Evolutionary conservation across 2,888 invertebrate genomes (phyloP), one percentile per base, ranked within the genome.

Genomic region (Diogma glabrata): DNA sequence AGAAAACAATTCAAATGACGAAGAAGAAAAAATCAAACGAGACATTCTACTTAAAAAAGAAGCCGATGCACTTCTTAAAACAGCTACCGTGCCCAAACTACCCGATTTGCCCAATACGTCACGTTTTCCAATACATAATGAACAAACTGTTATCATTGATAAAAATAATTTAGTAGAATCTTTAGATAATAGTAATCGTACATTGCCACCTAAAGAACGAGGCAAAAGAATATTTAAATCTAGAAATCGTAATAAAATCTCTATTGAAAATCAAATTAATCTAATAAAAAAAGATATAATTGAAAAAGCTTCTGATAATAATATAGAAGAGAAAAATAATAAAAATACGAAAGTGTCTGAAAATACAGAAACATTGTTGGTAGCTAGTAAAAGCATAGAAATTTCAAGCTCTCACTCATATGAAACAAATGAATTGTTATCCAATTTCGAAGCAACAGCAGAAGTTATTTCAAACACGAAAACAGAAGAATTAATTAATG

Each of bases 51-150:
- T 76, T 49, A 72, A 74, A 6, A 73, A 67, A 50, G 76, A 79
- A 56, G 79, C 82, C 43, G 76, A 79, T 36, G 76, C 75, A 58
- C 63, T 83, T 47, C 70, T 83, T 50, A 77, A 77, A 57, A 75
- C 77, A 60, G 81, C 81, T 1, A 66, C 20, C 22, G 26, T 70
- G 14, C 72, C 79, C 12, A 24, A 26, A 47, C 19, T 47, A 47
- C 78, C 81, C 1, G 73, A 75, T 52, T 59, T 81, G 52, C 77
- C 78, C 1, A 48, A 14, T 48, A 16, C 26, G 16, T 26, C 46
- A 26, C 9, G 6, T 7, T 24, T 24, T 7, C 78, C 78, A 5
- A 72, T 74, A 58, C 63, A 70, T 20, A 65, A 76, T 40, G 72
- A 72, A 60, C n/a, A n/a, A n/a, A n/a, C n/a, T n/a, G n/a, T n/a